Conservation (phyloP, 1,140 invertebrate genomes). For the Leptoteleia sp. region DNA sequence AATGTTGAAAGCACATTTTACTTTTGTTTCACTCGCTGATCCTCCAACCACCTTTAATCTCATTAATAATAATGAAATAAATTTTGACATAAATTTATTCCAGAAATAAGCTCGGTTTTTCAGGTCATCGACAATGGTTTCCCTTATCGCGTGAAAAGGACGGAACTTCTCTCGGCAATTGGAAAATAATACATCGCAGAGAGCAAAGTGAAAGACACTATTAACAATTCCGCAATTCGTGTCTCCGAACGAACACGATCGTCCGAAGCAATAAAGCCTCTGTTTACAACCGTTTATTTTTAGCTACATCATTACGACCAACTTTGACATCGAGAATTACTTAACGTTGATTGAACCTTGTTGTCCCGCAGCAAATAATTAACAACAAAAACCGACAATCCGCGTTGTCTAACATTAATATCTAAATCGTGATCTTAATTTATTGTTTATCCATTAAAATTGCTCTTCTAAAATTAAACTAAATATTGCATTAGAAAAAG, state of each 20-base stretch:
- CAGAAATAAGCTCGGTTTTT: too few species aligned
- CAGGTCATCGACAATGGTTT: too few species aligned
- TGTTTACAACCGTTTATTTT: conserved; percentile 54
- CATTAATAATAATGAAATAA: too few species aligned
- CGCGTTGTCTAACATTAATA: neutral
- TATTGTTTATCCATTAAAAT: neutral
- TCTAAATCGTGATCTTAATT: too few species aligned
- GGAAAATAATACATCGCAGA: conserved; percentile 4
- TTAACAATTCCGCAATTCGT: conserved; percentile 40
- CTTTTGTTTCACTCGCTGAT: too few species aligned
- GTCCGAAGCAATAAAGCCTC: conserved; percentile 25
- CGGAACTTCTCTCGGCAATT: too few species aligned
- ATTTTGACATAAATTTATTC: too few species aligned
- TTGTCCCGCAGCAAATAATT: conserved; percentile 24
- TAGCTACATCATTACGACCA: conserved; percentile 37
- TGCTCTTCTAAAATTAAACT: neutral
- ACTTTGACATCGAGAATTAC: conserved; percentile 47
- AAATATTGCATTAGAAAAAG: too few species aligned
- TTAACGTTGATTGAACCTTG: conserved; percentile 44
- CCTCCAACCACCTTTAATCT: too few species aligned
- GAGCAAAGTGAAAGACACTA: conserved; percentile 16
- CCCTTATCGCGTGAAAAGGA: too few species aligned
- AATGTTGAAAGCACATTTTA: too few species aligned
- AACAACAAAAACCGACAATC: conserved; percentile 4
- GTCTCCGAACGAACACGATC: conserved; percentile 18